phyloP scores from a whole-genome alignment of 1,140 invertebrate species.

The Orius laevigatus region DNA sequence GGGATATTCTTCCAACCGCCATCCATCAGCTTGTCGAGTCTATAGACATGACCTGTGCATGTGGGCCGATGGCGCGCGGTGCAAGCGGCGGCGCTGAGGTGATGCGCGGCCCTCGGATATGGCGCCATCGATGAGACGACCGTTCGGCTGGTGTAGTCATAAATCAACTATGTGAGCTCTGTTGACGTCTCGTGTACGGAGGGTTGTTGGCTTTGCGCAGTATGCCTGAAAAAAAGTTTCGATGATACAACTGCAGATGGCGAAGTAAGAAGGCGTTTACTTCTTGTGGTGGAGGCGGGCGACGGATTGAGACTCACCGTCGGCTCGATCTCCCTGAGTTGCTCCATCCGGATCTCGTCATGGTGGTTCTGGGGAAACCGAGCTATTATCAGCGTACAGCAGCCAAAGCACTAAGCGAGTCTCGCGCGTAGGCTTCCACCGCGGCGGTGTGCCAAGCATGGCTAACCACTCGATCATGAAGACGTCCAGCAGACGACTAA shows the following conservation, averaged over 20 bases:
- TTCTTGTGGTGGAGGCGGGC: slow-evolving; percentile 13
- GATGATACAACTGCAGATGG: too few relatives aligned
- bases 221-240: background rate
- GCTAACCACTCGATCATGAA: slow-evolving; percentile 90
- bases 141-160: background rate
- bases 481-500: slow-evolving; percentile 85
- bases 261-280: too few relatives aligned
- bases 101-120: slow-evolving; percentile 23
- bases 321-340: slow-evolving; percentile 53
- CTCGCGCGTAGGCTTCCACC: slow-evolving; percentile 83
- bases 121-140: slow-evolving; percentile 16
- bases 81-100: slow-evolving; percentile 26
- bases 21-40: slow-evolving; percentile 56
- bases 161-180: slow-evolving; percentile 21
- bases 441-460: slow-evolving; percentile 69
- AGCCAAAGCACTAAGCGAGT: slow-evolving; percentile 71
- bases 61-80: slow-evolving; percentile 30
- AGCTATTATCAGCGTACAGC: slow-evolving; percentile 42
- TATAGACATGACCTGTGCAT: slow-evolving; percentile 52
- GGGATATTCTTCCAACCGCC: slow-evolving; percentile 48
- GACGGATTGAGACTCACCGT: slow-evolving; percentile 22
- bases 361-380: slow-evolving; percentile 51
- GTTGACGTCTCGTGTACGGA: slow-evolving; percentile 29
- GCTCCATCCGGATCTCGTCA: slow-evolving; percentile 64
- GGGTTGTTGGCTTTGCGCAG: background rate